Percentiles rank a stretch among this genome's conserved stretches.
Conservation (phyloP, 2,888 invertebrate species). For the Harpagoxenus sublaevis region DNA sequence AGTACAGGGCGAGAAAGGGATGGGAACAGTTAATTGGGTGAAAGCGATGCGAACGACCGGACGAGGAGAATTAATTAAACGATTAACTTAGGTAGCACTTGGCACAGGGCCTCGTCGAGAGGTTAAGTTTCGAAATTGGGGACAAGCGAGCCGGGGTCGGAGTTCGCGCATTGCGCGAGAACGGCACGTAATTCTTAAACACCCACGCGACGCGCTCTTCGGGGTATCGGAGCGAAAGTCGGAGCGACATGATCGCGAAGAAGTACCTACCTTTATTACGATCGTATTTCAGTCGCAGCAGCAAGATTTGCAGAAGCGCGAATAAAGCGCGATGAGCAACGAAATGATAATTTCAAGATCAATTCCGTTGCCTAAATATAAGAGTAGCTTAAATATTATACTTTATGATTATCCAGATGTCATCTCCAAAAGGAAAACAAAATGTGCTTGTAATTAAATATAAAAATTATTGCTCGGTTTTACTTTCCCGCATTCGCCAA, state of each 20-base stretch:
- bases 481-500: not conserved
- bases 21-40: constrained; percentile 74
- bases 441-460: not conserved
- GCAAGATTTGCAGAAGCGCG: not conserved
- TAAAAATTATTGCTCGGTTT: not conserved
- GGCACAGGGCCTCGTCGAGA: constrained; percentile 76
- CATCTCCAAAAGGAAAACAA: not conserved
- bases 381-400: not conserved
- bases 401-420: not conserved
- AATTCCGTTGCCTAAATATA: not conserved
- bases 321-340: not conserved
- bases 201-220: constrained; percentile 57
- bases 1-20: not conserved
- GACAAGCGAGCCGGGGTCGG: constrained; percentile 80
- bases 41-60: constrained; percentile 80
- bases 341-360: not conserved
- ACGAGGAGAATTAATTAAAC: constrained; percentile 82
- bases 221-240: constrained; percentile 25
- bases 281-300: not conserved
- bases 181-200: constrained; percentile 72
- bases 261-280: not conserved
- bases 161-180: constrained; percentile 73
- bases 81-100: constrained; percentile 80
- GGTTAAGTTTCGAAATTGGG: constrained; percentile 83
- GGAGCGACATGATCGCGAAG: not conserved